Conservation (phyloP, 2,888 invertebrate species). For the Oscheius sp. region DNA sequence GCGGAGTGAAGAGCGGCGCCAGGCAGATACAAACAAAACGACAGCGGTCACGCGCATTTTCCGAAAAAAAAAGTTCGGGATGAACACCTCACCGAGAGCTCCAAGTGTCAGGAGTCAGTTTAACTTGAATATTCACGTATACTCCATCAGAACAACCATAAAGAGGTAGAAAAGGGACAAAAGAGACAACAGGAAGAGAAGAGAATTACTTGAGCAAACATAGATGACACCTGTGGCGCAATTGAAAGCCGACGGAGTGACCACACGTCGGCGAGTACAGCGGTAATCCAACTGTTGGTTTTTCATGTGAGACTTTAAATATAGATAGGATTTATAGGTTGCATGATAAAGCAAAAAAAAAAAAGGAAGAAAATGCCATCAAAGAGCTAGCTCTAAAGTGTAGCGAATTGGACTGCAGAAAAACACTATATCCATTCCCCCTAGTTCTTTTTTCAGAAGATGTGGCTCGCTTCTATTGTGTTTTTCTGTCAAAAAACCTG, state of each 20-base stretch:
- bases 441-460: no score
- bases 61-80: not conserved
- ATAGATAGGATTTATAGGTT: not conserved
- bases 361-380: not conserved
- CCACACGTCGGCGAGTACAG: not conserved
- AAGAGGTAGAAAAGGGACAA: not conserved
- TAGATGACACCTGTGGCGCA: constrained; percentile 25
- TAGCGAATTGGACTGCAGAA: not conserved
- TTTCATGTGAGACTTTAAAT: not conserved
- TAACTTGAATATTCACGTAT: no score
- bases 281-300: not conserved
- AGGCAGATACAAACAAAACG: constrained; percentile 30
- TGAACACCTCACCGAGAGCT: not conserved
- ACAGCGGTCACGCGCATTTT: constrained; percentile 27
- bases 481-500: no score
- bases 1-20: constrained; percentile 27
- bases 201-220: constrained; percentile 6
- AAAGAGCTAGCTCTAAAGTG: not conserved
- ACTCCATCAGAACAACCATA: no score
- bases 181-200: not conserved
- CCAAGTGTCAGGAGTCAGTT: no score
- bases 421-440: no score
- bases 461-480: no score
- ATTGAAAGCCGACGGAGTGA: constrained; percentile 6
- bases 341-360: not conserved